Evolutionary conservation across 2,113 vertebrate genomes (phyloP).

Genomic region (Erinaceus europaeus): DNA sequence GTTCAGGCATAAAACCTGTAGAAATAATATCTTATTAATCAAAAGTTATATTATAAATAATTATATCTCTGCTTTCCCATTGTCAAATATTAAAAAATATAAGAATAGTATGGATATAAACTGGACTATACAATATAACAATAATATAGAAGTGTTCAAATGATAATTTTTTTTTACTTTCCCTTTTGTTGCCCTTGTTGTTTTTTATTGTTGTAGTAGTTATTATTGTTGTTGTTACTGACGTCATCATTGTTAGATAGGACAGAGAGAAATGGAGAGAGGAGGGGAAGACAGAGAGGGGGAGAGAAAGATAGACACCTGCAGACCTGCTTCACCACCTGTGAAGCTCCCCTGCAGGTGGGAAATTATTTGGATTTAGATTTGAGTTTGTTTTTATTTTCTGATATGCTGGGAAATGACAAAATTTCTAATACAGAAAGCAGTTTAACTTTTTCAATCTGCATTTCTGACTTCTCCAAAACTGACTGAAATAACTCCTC

Average conservation of each 20-base stretch:
- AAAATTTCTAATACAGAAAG: conserved; percentile 20
- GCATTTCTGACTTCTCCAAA: background rate
- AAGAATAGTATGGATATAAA: background rate
- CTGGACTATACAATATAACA: background rate
- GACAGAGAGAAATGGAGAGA: too few species aligned
- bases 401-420: conserved; percentile 20
- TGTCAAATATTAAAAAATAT: background rate
- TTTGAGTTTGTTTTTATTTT: conserved; percentile 13
- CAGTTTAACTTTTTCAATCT: background rate
- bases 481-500: background rate
- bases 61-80: background rate
- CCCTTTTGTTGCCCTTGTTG: too few species aligned
- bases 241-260: too few species aligned
- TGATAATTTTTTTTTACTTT: background rate
- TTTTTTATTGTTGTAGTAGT: too few species aligned
- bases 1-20: conserved; percentile 86
- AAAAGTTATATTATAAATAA: background rate
- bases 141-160: background rate
- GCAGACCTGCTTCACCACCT: too few species aligned
- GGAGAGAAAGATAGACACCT: too few species aligned
- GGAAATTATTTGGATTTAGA: background rate
- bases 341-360: too few species aligned
- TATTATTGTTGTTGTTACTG: too few species aligned
- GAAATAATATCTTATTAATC: conserved; percentile 41
- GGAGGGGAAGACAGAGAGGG: too few species aligned